Percentiles rank a stretch among this genome's conserved stretches.
Evolutionary conservation across 2,113 vertebrate genomes (phyloP).

Genomic region (Tinamus guttatus): DNA sequence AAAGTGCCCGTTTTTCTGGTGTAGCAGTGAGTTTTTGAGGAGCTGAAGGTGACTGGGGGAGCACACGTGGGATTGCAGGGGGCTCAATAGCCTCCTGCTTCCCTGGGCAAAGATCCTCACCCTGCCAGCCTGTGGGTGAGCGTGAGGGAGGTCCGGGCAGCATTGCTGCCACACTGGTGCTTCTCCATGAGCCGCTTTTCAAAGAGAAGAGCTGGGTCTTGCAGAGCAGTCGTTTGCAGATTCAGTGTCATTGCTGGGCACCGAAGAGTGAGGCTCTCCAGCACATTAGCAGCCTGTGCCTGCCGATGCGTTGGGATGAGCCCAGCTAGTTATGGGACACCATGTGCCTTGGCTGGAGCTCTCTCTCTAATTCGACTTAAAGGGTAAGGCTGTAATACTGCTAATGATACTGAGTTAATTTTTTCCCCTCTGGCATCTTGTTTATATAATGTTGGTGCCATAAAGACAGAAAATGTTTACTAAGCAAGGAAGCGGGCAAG

Average conservation of each 20-base stretch:
- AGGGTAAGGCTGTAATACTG: conserved; percentile 65
- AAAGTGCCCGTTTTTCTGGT: not conserved
- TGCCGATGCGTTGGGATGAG: not conserved
- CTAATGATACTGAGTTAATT: conserved; percentile 72
- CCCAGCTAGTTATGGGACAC: not conserved
- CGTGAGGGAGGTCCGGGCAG: not conserved
- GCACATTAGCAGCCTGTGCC: not conserved
- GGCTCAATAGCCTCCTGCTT: not conserved
- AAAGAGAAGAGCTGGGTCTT: not conserved
- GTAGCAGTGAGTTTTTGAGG: not conserved
- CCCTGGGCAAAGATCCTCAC: accelerated
- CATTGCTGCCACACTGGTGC: accelerated
- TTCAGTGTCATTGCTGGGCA: accelerated
- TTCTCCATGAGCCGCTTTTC: not conserved
- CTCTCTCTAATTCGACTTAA: conserved; percentile 49
- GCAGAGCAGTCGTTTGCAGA: not conserved
- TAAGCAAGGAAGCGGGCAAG: conserved; percentile 25
- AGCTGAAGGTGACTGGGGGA: accelerated
- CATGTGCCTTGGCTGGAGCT: conserved; percentile 52
- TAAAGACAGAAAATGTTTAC: conserved; percentile 64
- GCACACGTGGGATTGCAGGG: not conserved
- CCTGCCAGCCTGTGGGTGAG: not conserved
- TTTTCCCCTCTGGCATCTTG: conserved; percentile 20
- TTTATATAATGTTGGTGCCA: conserved; percentile 47
- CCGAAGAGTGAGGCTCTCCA: not conserved